These are phyloP conservation scores for Beris chalybata DNA, from an alignment of 2,888 invertebrate genomes.

Conservation along the genomic window DNA sequence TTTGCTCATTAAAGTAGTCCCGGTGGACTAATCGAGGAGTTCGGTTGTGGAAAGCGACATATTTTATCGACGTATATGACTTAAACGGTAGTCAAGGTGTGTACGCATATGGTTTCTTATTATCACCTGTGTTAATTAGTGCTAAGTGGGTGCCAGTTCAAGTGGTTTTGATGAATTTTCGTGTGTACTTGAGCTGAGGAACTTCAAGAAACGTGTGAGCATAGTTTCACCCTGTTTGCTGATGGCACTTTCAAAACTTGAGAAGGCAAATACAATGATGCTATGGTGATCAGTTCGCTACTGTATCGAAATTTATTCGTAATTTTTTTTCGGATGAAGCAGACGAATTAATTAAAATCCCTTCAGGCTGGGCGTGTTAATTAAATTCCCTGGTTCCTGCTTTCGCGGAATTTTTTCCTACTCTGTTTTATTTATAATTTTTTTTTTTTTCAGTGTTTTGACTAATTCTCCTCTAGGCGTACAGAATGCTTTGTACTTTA, in stretches of 20 bases:
- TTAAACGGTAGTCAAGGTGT: neutral
- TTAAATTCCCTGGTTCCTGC: neutral
- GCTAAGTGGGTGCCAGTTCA: conserved; percentile 12
- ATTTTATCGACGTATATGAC: neutral
- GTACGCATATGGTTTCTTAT: conserved; percentile 17
- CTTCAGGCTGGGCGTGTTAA: neutral
- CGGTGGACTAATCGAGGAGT: conserved; percentile 8
- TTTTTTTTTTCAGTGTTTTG: neutral
- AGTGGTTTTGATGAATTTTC: conserved; percentile 10
- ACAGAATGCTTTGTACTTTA: too few relatives aligned
- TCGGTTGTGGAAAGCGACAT: neutral
- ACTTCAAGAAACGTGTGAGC: too few relatives aligned
- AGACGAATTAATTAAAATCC: conserved; percentile 6
- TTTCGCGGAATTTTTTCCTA: neutral
- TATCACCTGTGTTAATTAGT: conserved; percentile 25
- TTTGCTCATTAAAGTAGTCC: conserved; percentile 8
- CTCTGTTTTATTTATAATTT: neutral
- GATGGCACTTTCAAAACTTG: too few relatives aligned
- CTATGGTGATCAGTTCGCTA: too few relatives aligned
- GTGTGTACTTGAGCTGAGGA: too few relatives aligned
- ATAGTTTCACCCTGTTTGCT: too few relatives aligned
- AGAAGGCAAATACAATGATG: too few relatives aligned
- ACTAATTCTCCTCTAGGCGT: neutral
- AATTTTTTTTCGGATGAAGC: neutral
- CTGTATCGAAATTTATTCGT: too few relatives aligned